A percentile compares a stretch with the other conserved stretches of the same genome.
Evolutionary conservation across 2,888 invertebrate species (phyloP).

Genomic region (Phaonia tiefii): DNA sequence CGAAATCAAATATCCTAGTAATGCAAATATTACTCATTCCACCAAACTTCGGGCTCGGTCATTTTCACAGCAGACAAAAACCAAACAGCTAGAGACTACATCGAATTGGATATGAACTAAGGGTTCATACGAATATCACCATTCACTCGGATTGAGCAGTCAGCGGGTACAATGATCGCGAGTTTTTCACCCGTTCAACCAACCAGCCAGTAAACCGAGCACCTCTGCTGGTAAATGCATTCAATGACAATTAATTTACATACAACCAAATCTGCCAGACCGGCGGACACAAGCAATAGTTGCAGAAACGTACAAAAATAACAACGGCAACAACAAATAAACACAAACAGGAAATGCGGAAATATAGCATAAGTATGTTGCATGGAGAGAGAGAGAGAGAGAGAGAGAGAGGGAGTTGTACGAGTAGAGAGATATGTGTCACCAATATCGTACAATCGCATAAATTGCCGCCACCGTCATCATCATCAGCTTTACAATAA

Average conservation of each 20-base stretch:
- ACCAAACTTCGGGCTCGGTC: too few relatives aligned
- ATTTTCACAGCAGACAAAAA: too few relatives aligned
- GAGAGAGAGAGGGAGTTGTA: too few relatives aligned
- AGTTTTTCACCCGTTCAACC: too few relatives aligned
- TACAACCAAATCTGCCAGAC: constrained; percentile 11
- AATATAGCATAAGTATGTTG: constrained; percentile 50
- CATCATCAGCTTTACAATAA: constrained; percentile 62
- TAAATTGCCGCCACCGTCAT: constrained; percentile 63
- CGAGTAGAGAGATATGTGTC: too few relatives aligned
- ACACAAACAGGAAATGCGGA: constrained; percentile 66
- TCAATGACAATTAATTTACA: constrained; percentile 26
- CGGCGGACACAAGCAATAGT: constrained; percentile 19
- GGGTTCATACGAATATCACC: too few relatives aligned
- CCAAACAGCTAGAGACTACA: too few relatives aligned
- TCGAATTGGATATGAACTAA: too few relatives aligned
- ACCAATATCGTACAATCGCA: constrained; percentile 34
- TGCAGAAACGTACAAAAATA: constrained; percentile 10
- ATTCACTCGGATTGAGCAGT: too few relatives aligned
- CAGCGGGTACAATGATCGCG: constrained; percentile 5
- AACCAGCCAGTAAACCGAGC: too few relatives aligned
- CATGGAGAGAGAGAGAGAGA: too few relatives aligned
- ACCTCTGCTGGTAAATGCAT: constrained; percentile 13
- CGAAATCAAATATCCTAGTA: constrained; percentile 35
- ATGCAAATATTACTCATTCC: too few relatives aligned
- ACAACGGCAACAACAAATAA: constrained; percentile 26